Evolutionary conservation across 2,888 invertebrate genomes (phyloP), one percentile per base, ranked within the genome.

Genomic region (Eurytoma californica): DNA sequence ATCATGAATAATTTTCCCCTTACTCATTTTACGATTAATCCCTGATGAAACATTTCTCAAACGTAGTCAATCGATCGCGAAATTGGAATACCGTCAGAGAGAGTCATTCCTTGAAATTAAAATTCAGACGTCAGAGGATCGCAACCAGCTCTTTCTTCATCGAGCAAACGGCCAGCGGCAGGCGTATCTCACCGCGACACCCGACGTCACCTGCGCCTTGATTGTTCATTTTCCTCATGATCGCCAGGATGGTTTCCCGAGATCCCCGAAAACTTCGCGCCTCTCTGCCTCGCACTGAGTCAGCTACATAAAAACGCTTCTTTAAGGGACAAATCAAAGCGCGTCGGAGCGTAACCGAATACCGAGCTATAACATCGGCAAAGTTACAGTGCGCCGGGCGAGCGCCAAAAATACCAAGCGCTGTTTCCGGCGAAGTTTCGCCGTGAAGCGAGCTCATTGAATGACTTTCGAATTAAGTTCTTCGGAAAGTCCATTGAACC

Each of bases 321-420:
- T 75, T 79, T 79, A 76, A 70, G 75, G 60, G 75, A 60, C 75
- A 20, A 79, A 79, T 76, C 39, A 63, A 67, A 57, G 66, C 61
- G 57, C 20, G 51, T 14, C 16, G 18, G 60, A 16, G 30, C 57
- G 67, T 72, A 78, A 78, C 61, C 12, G 51, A 68, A 78, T 57
- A 60, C 55, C 13, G 30, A 24, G 73, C 68, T 73, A 66, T 72
- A 78, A 78, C 57, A 61, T 68, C 39, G 78, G n/a, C 78, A 63
- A 63, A 68, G 60, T 61, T 72, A 72, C 72, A 72, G 51, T 77
- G 51, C 47, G n/a, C 30, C 28, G 24, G n/a, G 5, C n/a, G 39
- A 28, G 58, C 60, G 28, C 60, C n/a, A n/a, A 28, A n/a, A 61
- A 14, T 39, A 39, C 39, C 39, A 39, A 39, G 39, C 39, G 39